A percentile compares a stretch with the other conserved stretches of the same genome.
phyloP scores from a whole-genome alignment of 1,140 invertebrate species.

The Aphelenchoides fujianensis region DNA sequence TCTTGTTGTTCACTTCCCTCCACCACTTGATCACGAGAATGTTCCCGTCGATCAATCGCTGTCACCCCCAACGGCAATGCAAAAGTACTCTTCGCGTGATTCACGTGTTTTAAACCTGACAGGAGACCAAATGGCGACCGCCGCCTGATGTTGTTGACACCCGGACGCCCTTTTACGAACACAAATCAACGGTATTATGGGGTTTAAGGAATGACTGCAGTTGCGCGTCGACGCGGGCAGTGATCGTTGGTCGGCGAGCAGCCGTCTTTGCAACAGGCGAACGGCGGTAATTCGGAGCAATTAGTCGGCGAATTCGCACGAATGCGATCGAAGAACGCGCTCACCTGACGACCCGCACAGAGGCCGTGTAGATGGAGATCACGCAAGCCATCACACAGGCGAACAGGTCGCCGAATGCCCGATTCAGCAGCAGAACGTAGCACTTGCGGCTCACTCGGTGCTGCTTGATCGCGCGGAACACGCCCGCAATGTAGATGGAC shows the following conservation, averaged over 20 bases:
- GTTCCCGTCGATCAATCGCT: too few species aligned
- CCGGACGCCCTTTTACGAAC: too few species aligned
- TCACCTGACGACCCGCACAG: slow-evolving; percentile 44
- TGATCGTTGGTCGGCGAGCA: background rate
- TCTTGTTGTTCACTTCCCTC: background rate
- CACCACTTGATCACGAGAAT: background rate
- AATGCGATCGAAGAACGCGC: too few species aligned
- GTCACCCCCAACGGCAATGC: too few species aligned
- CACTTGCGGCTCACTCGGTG: slow-evolving; percentile 52
- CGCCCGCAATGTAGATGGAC: slow-evolving; percentile 45
- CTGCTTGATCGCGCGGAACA: slow-evolving; percentile 49
- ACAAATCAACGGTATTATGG: too few species aligned
- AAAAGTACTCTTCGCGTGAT: too few species aligned
- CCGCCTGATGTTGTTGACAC: too few species aligned
- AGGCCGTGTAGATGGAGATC: slow-evolving; percentile 36
- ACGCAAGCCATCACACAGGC: slow-evolving; percentile 41
- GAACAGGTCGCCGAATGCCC: slow-evolving; percentile 51
- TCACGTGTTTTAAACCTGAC: too few species aligned
- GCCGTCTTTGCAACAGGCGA: slow-evolving; percentile 27
- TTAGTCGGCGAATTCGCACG: too few species aligned
- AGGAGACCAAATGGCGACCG: too few species aligned
- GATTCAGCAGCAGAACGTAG: slow-evolving; percentile 53
- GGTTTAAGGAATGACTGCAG: too few species aligned
- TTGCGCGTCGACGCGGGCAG: too few species aligned
- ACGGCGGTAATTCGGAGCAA: background rate